These are phyloP conservation scores for Coregonus clupeaformis DNA, from an alignment of 2,113 vertebrate species.

Conservation along the genomic window DNA sequence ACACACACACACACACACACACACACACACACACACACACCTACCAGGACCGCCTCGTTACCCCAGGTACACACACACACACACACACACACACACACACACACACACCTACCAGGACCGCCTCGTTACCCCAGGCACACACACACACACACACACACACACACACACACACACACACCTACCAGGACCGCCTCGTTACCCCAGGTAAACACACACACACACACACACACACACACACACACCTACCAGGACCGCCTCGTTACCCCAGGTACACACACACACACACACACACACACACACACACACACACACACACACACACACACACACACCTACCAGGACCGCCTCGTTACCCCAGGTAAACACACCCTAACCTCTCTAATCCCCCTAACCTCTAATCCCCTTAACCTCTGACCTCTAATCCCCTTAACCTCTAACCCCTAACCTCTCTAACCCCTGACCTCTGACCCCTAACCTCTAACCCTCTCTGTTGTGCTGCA, in stretches of 20 bases:
- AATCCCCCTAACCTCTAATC: too few relatives aligned
- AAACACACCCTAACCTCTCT: constrained; percentile 5
- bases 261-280: constrained; percentile 55
- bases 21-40: constrained; percentile 22
- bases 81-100: too few relatives aligned
- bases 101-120: constrained; percentile 70
- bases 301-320: too few relatives aligned
- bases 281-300: too few relatives aligned
- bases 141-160: background rate
- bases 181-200: constrained; percentile 64
- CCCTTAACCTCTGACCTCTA: background rate
- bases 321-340: background rate
- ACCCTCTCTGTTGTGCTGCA: constrained; percentile 20
- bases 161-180: too few relatives aligned
- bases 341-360: background rate
- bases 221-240: background rate
- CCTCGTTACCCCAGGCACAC: constrained; percentile 59
- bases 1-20: too few relatives aligned
- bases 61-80: constrained; percentile 50
- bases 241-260: constrained; percentile 66
- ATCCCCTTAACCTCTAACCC: too few relatives aligned
- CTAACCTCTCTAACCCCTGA: background rate
- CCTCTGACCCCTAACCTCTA: too few relatives aligned
- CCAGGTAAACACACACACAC: too few relatives aligned
- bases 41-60: constrained; percentile 65